Percentiles rank a stretch among this genome's conserved stretches.
These are phyloP conservation scores for Scylla paramamosain DNA, from an alignment of 1,140 invertebrate species.

Conservation along the genomic window DNA sequence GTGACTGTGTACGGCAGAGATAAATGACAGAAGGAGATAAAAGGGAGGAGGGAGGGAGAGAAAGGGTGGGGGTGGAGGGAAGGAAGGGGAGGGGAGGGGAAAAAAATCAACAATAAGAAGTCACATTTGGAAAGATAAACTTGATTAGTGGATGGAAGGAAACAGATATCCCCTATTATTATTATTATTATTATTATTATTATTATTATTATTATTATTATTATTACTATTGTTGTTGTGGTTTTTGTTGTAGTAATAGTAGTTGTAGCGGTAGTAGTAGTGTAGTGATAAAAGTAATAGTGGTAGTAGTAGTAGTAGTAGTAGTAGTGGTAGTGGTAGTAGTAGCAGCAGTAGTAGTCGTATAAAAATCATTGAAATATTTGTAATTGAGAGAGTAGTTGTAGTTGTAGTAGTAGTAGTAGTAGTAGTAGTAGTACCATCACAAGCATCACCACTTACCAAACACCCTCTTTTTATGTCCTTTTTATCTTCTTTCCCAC, in stretches of 20 bases:
- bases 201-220: not conserved
- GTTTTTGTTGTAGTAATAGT: not conserved
- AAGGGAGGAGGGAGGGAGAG: not conserved
- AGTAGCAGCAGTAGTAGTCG: too few species aligned
- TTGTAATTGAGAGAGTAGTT: not conserved
- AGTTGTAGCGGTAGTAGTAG: not conserved
- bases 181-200: constrained; percentile 26
- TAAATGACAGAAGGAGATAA: not conserved
- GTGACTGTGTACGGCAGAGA: not conserved
- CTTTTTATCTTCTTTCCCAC: not conserved
- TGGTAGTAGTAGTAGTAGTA: too few species aligned
- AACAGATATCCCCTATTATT: not conserved
- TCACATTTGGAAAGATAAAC: not conserved
- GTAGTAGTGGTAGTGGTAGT: too few species aligned
- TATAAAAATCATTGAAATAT: too few species aligned
- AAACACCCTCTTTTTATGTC: not conserved
- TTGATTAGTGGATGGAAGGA: not conserved
- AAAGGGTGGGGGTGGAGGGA: not conserved
- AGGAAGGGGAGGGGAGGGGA: too few species aligned
- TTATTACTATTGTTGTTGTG: not conserved
- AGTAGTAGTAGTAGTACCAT: not conserved
- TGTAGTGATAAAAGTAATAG: not conserved
- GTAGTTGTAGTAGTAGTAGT: not conserved
- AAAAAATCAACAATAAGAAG: not conserved
- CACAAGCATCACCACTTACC: too few species aligned